Evolutionary conservation across 2,113 vertebrate genomes (phyloP).

Genomic region (Pteropus alecto): DNA sequence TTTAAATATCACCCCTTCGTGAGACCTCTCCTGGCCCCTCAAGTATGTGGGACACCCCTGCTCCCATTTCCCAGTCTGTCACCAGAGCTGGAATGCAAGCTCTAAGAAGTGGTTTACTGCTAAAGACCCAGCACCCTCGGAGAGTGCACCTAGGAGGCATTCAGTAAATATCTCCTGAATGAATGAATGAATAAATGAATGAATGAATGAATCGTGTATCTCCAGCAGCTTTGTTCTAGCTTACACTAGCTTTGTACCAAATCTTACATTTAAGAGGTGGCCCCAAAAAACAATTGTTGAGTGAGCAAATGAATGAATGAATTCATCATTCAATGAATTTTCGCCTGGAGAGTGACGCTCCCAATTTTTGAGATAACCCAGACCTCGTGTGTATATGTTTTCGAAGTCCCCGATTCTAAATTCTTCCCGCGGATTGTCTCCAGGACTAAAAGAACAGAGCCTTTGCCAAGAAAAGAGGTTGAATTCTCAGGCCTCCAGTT

Average conservation of each 20-base stretch:
- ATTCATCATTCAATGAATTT: neutral
- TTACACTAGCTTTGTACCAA: neutral
- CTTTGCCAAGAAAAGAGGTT: neutral
- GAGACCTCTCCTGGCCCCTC: neutral
- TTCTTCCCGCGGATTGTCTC: neutral
- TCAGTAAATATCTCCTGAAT: neutral
- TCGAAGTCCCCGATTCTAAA: neutral
- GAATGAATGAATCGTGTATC: neutral
- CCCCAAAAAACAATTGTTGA: neutral
- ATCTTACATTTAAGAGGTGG: neutral
- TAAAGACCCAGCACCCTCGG: neutral
- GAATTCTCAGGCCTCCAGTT: neutral
- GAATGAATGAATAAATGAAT: accelerated
- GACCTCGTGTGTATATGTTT: neutral
- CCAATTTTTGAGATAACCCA: neutral
- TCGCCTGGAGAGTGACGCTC: neutral
- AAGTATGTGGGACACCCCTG: neutral
- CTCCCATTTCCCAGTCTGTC: neutral
- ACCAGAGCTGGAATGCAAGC: neutral
- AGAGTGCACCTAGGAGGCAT: neutral
- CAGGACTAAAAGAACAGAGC: neutral
- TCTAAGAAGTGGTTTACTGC: neutral
- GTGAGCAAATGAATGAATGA: neutral
- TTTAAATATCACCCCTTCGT: neutral
- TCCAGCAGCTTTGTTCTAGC: neutral